A percentile compares a stretch with the other conserved stretches of the same genome.
phyloP scores from a whole-genome alignment of 2,113 vertebrate species.

The Tachysurus vachellii region DNA sequence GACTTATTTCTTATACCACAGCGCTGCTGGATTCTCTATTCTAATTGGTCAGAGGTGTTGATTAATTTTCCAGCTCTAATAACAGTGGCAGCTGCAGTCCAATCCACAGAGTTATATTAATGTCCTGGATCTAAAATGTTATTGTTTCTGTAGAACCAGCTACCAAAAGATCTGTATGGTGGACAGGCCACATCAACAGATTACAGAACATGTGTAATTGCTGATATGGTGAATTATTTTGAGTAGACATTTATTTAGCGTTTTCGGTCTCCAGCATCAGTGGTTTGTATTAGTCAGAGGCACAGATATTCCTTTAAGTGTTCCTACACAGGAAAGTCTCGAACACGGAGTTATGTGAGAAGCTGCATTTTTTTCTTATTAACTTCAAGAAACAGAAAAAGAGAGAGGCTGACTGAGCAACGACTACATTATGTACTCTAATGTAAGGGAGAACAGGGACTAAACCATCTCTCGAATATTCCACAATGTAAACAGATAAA shows the following conservation, averaged over 20 bases:
- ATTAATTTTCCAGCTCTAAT: background rate
- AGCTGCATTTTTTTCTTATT: slow-evolving; percentile 5
- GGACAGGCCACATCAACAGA: background rate
- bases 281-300: background rate
- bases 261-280: background rate
- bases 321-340: background rate
- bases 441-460: background rate
- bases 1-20: background rate
- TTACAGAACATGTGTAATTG: background rate
- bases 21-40: background rate
- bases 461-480: background rate
- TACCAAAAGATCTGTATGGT: background rate
- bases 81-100: background rate
- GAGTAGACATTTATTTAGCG: background rate
- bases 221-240: background rate
- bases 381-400: background rate
- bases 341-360: background rate
- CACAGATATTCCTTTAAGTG: background rate
- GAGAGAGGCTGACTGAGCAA: background rate
- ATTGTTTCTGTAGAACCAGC: background rate
- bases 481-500: background rate
- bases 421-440: background rate
- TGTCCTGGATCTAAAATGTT: background rate
- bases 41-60: background rate
- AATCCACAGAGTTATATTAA: background rate